A percentile compares a stretch with the other conserved stretches of the same genome.
Conservation (phyloP, 2,113 vertebrate genomes). For the Nibea coibor region DNA sequence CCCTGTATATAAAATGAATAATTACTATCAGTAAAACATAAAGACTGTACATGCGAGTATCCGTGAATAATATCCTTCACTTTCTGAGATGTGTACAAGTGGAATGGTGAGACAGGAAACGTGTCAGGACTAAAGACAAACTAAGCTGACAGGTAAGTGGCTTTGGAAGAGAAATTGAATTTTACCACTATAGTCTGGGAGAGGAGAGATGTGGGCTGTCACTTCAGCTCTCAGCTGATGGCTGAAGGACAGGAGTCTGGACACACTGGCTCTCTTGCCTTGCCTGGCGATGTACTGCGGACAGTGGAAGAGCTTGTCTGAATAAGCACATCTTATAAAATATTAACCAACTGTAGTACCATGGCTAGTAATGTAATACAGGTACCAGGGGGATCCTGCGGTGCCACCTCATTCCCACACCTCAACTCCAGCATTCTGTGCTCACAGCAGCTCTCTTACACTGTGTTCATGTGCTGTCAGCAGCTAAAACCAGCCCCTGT, state of each 20-base stretch:
- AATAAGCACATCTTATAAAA: constrained; percentile 31
- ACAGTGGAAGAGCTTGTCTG: constrained; percentile 11
- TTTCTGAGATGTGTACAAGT: background rate
- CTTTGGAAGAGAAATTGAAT: constrained; percentile 34
- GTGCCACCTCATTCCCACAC: background rate
- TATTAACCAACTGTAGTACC: constrained; percentile 27
- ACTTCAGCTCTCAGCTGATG: constrained; percentile 30
- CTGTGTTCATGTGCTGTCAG: background rate
- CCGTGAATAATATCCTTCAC: background rate
- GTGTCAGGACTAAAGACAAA: constrained; percentile 28
- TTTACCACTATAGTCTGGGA: background rate
- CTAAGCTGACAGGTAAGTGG: constrained; percentile 19
- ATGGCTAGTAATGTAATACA: constrained; percentile 17
- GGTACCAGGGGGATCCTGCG: constrained; percentile 1
- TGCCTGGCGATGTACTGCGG: background rate
- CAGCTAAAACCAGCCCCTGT: background rate
- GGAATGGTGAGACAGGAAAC: background rate
- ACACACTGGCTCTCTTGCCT: background rate
- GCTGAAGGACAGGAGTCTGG: constrained; percentile 8
- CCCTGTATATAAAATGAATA: background rate
- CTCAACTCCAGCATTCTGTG: background rate
- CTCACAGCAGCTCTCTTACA: background rate
- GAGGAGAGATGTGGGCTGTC: constrained; percentile 26
- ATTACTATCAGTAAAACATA: background rate
- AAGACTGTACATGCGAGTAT: background rate